Base-by-base conservation (phyloP, 2,888 invertebrate genomes). In the Syrista parreyssii region DNA sequence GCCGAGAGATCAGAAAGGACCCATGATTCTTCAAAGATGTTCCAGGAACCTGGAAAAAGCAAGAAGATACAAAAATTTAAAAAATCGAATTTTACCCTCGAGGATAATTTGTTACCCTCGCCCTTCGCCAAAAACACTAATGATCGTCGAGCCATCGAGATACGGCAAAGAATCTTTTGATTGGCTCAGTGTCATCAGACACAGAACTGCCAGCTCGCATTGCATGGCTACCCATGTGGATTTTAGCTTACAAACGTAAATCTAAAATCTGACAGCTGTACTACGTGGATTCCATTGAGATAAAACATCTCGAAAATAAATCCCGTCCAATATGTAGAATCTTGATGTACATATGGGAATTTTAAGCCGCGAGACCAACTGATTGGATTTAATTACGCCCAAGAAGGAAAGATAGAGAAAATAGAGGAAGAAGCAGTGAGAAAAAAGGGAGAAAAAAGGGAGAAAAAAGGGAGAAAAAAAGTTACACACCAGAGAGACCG, bases 291-390 rank as follows among this genome's bases (percentile, higher is more conserved):
- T 40, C 6, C 40, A 2, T 23, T 15, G 0, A 40, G 6, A 40
- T 40, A 6, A 40, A 40, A 23, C 6, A 40, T 40, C 6, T 40
- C 23, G 23, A 40, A 23, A 9, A 0, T 15, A 23, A 40, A 23
- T 40, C 1, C 15, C 0, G 15, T 6, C 23, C 40, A 0, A 15
- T 1, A 0, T 40, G 0, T 15, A 40, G 23, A 40, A 9, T 40
- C 23, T 15, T 6, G 15, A 23, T 2, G 15, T 15, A 23, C 6
- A 4, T 15, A 2, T 23, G 55, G 6, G 9, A 55, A 55, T 55
- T 55, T 55, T 23, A 23, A 23, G 0, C 9, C 0, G 1, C 9
- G 23, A 23, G 9, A 55, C 1, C 23, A 9, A 23, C 23, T 2
- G 55, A 23, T 9, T 55, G 9, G 0, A 2, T 23, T 55, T 0